A percentile compares a stretch with the other conserved stretches of the same genome.
phyloP scores from a whole-genome alignment of 2,113 vertebrate species.

The Anthoscopus minutus region DNA sequence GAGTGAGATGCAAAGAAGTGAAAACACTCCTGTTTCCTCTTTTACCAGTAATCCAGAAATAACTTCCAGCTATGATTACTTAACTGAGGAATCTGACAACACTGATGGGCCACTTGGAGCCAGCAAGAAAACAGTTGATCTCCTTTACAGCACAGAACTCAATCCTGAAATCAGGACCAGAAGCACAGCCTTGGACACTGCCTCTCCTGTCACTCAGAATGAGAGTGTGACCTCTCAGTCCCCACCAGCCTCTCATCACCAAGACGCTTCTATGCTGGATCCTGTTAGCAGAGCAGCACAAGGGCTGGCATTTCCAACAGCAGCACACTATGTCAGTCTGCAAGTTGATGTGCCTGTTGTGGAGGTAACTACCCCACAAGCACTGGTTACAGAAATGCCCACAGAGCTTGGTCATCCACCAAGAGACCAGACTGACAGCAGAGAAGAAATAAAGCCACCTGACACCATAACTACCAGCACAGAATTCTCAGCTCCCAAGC shows the following conservation, averaged over 20 bases:
- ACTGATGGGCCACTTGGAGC: conserved; percentile 38
- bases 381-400: not conserved
- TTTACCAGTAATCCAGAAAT: conserved; percentile 8
- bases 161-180: conserved; percentile 1
- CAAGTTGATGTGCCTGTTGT: not conserved
- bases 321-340: not conserved
- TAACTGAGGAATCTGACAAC: conserved; percentile 53
- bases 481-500: not conserved
- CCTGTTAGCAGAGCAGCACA: not conserved
- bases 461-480: not conserved
- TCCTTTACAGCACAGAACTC: conserved; percentile 4
- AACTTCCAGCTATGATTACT: conserved; percentile 51
- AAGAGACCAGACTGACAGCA: not conserved
- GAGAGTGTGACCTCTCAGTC: not conserved
- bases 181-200: not conserved
- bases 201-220: not conserved
- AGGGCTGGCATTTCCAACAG: not conserved
- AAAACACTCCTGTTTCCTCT: not conserved
- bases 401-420: not conserved
- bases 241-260: not conserved
- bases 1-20: not conserved
- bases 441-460: not conserved
- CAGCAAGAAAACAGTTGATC: not conserved
- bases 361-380: not conserved
- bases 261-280: not conserved